Base-by-base conservation (phyloP, 30 jellyfish, hydroid and myxozoan species). In the Cassiopea xamachana region DNA sequence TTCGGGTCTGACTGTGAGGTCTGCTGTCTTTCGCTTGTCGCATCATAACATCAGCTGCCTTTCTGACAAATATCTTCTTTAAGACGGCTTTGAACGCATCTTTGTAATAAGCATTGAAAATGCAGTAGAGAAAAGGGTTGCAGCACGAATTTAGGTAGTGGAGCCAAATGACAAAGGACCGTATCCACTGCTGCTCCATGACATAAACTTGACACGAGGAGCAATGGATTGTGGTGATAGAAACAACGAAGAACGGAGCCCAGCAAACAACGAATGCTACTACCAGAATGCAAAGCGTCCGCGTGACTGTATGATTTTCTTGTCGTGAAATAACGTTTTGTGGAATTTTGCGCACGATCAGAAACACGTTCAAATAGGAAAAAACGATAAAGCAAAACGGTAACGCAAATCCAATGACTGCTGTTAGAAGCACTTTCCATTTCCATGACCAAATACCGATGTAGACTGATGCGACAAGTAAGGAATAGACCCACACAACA, bases 61-160 rank as follows among this genome's bases (percentile, higher is more conserved):
- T 60, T 59, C 92, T 71, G 27, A 81, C 58, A 92, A 96, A 95
- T 27, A 91, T n/a, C 78, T 76, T 80, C 81, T 84, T 77, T 55
- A 95, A 70, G 43, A 92, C 98, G 61, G 68, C 49, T 77, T 91
- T 95, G 90, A 95, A 95, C 5, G 98, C 99, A 8, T 95, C 99
- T 73, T 92, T 91, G 92, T 95, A 95, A 43, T 91, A 96, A 12
- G 99, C 97, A 58, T 95, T 95, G 81, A 89, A 97, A 46, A 95
- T 95, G 81, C 98, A 98, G 79, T 95, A 95, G 45, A 95, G 91
- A 60, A 95, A 89, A 43, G 99, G 99, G 89, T 95, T 95, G 80
- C 96, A 70, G 70, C 99, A 95, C 69, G 98, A 92, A 90, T 91
- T 95, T 62, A 86, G 58, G 87, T 95, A 95, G 75, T 95, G 99